Evolutionary conservation across 2,797 vertebrate genomes (phyloP).

Genomic region (Lacerta viridis): DNA sequence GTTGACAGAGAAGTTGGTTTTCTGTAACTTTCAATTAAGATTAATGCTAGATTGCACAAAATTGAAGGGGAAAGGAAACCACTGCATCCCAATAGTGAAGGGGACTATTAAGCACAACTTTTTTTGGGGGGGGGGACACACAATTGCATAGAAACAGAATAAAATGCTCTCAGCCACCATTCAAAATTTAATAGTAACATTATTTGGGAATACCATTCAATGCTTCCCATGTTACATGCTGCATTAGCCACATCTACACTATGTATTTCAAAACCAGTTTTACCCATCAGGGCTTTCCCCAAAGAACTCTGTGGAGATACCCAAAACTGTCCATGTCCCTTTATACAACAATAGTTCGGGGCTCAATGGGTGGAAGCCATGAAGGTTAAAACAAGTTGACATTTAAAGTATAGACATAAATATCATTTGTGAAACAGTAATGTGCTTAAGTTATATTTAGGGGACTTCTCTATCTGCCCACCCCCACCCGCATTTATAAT

Average conservation of each 20-base stretch:
- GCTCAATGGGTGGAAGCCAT: background rate
- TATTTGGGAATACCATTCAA: background rate
- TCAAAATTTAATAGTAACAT: background rate
- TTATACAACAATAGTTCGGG: background rate
- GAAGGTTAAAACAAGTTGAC: background rate
- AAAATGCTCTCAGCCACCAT: background rate
- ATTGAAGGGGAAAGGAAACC: background rate
- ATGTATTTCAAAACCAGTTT: background rate
- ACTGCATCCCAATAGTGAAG: background rate
- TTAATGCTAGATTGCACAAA: background rate
- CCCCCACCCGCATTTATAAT: background rate
- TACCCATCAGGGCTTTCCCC: background rate
- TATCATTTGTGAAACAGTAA: too few species aligned
- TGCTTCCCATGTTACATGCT: background rate
- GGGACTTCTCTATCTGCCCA: background rate
- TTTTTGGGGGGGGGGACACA: too few species aligned
- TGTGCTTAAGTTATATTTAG: constrained; percentile 2
- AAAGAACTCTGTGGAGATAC: background rate
- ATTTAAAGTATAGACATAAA: background rate
- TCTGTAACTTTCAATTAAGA: background rate
- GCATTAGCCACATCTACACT: constrained; percentile 4
- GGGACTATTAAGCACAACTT: background rate
- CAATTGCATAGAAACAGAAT: background rate
- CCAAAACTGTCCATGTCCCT: background rate
- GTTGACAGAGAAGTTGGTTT: background rate